Base-by-base conservation (phyloP, 1,140 invertebrate species). In the Periplaneta americana region DNA sequence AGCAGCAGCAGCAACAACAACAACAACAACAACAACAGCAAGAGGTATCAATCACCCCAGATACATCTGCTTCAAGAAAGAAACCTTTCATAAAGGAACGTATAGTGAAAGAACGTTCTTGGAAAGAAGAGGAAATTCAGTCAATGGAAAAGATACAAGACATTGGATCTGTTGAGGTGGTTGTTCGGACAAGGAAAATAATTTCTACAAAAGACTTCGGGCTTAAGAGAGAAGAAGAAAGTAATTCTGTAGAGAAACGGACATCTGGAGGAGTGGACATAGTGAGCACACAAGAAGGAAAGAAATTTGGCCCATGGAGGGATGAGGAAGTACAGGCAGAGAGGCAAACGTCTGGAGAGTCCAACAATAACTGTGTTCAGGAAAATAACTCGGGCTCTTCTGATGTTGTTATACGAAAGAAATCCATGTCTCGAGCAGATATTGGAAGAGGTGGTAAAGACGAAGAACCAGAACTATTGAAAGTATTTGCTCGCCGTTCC, bases 401-500 rank as follows among this genome's bases (percentile, higher is more conserved):
- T 32, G 81, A 81, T 28, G 81, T 78, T 37, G 76, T 78, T 33
- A 34, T 81, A 9, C 78, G 82, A 3, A 80, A 75, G 74, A 82
- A 79, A 74, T 82, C 82, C 18, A 9, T 57, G 9, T 31, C 81
- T 9, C 48, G 82, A 18, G 78, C 36, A 15, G 74, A 34, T 32
- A 66, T 6, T 66, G 48, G 48, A 66, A 66, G 22, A n/a, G 31
- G 33, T 34, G 87, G 85, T 80, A 90, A 91, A 81, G 92, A 94
- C 80, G 92, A 94, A 74, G 93, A 94, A 86, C 94, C 94, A 0
- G 94, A 95, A 86, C 86, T 95, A 34, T 92, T 95, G 90, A 95
- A 95, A 88, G 94, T 95, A 0, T 95, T 95, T 86, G 94, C 94
- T 0, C 87, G 94, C 57, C 87, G 94, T 80, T 95, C 94, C 4